Conservation (phyloP, 2,113 vertebrate genomes). For the Panthera uncia region DNA sequence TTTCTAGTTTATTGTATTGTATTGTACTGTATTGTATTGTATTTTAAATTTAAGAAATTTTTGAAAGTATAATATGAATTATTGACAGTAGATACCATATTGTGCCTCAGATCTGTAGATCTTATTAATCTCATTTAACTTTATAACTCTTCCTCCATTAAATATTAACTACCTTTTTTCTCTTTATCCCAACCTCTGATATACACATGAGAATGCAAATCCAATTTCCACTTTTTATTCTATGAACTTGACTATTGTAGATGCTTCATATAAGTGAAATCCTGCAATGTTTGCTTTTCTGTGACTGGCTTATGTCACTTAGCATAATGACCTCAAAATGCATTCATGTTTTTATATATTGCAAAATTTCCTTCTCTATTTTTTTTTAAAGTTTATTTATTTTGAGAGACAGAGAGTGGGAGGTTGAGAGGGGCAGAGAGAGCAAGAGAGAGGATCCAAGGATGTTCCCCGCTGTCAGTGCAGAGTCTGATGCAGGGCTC, state of each 20-base stretch:
- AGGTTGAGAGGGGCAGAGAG: too few species aligned
- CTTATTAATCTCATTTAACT: not conserved
- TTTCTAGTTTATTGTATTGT: not conserved
- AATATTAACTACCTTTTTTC: not conserved
- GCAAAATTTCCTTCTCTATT: not conserved
- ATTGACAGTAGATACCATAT: not conserved
- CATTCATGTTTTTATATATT: not conserved
- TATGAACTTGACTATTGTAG: not conserved
- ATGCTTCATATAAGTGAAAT: not conserved
- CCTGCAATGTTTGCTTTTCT: too few species aligned
- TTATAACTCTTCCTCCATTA: not conserved
- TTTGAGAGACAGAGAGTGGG: too few species aligned
- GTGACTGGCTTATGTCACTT: not conserved
- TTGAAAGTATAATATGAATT: not conserved
- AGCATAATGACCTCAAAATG: not conserved
- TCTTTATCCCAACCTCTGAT: not conserved
- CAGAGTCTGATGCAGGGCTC: too few species aligned
- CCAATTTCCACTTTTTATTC: not conserved
- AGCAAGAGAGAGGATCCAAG: too few species aligned
- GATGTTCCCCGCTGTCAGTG: too few species aligned
- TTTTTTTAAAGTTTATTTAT: not conserved
- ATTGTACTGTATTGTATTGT: not conserved
- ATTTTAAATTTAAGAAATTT: not conserved
- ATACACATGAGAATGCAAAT: not conserved
- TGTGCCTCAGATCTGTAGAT: not conserved